phyloP scores from a whole-genome alignment of 2,113 vertebrate species.

The Engraulis encrasicolus region DNA sequence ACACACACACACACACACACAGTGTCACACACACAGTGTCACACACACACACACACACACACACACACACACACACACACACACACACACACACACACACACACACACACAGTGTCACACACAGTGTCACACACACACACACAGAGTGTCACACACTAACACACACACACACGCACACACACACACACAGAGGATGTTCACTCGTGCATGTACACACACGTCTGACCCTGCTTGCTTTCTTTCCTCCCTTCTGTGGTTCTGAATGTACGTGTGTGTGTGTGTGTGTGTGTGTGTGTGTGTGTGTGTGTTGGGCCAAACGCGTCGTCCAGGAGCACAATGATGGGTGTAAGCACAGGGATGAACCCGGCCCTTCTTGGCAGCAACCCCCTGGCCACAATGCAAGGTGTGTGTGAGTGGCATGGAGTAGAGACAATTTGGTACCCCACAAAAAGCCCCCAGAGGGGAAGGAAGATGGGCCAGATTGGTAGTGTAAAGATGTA shows the following conservation, averaged over 20 bases:
- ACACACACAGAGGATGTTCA: background rate
- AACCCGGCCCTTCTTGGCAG: slow-evolving; percentile 86
- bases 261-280: slow-evolving; percentile 36
- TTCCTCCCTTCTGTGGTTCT: slow-evolving; percentile 37
- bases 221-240: too few species aligned
- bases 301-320: slow-evolving; percentile 52
- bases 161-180: background rate
- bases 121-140: too few species aligned
- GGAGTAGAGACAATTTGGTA: background rate
- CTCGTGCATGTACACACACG: background rate
- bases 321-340: slow-evolving; percentile 87
- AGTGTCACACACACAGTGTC: too few species aligned
- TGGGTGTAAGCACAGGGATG: slow-evolving; percentile 88
- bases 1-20: slow-evolving; percentile 20
- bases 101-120: too few species aligned
- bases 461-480: background rate
- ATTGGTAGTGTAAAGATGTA: background rate
- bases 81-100: background rate
- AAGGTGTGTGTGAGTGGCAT: slow-evolving; percentile 79
- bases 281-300: slow-evolving; percentile 25
- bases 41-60: too few species aligned
- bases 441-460: background rate
- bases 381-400: slow-evolving; percentile 90
- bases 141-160: too few species aligned
- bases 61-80: too few species aligned